Percentiles rank a stretch among this genome's conserved stretches.
Evolutionary conservation across 2,797 vertebrate genomes (phyloP).

Genomic region (Hypotaenidia okinawae): DNA sequence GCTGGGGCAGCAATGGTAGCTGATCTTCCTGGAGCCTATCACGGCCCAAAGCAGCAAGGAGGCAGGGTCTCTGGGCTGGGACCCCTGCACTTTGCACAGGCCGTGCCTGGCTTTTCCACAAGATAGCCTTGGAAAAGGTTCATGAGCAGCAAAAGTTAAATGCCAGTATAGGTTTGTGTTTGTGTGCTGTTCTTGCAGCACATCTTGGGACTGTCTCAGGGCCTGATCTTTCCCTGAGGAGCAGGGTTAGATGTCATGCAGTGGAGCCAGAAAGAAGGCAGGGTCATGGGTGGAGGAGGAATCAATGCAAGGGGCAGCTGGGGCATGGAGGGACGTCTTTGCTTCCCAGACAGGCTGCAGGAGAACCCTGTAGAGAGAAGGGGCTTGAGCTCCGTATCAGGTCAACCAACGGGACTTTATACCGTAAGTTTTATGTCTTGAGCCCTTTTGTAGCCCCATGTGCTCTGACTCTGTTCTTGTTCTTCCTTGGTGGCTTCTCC

Average conservation of each 20-base stretch:
- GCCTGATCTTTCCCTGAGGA: not conserved
- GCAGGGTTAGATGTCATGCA: not conserved
- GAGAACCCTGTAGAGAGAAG: not conserved
- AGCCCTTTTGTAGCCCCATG: not conserved
- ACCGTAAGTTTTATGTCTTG: not conserved
- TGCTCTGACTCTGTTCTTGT: not conserved
- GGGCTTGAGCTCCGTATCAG: not conserved
- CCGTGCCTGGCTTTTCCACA: fast-evolving
- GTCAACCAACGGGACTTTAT: fast-evolving
- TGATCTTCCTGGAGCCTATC: not conserved
- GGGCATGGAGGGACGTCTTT: not conserved
- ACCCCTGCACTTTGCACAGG: not conserved
- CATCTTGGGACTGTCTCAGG: not conserved
- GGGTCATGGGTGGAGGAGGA: not conserved
- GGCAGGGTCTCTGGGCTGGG: not conserved
- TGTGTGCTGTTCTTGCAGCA: not conserved
- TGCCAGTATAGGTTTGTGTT: fast-evolving
- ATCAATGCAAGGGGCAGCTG: not conserved
- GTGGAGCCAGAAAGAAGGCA: not conserved
- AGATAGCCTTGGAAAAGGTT: not conserved
- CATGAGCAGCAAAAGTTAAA: not conserved
- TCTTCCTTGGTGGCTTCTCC: not conserved
- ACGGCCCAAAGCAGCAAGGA: not conserved
- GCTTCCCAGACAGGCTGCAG: not conserved
- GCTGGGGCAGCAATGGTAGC: not conserved